Base-by-base conservation (phyloP, 1,140 invertebrate genomes). In the Drosophila cardini region DNA sequence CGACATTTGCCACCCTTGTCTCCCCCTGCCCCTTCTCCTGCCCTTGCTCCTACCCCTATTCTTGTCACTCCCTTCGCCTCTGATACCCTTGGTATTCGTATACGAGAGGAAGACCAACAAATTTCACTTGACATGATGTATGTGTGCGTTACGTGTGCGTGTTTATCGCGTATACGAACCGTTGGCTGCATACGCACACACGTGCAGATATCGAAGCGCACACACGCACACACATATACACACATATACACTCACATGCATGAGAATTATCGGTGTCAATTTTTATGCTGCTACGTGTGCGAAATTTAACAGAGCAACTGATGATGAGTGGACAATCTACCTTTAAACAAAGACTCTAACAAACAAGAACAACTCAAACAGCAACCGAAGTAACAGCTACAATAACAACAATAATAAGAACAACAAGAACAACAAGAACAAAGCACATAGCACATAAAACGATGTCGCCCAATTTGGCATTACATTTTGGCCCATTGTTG, bases 201-300 rank as follows among this genome's bases (percentile, higher is more conserved):
- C 67, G 56, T 46, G 40, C 30, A 34, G 7, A 30, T 11, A 18
- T 11, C 16, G 18, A 58, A 30, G 21, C 34, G 46, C 26, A 64
- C 32, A 42, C 48, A 58, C 46, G 7, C 10, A 8, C 15, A 8
- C 32, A 36, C 36, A 53, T 52, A 6, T 26, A 34, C 6, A 52
- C 50, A 9, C 50, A 50, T 42, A 21, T n/a, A 40, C 21, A 64
- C 42, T 42, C 21, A 64, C 42, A 56, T 64, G 16, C 55, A 71
- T 72, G 56, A 76, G 80, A 87, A 86, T 86, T 86, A 86, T 86
- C 83, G 83, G 83, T 86, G 83, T 87, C 83, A 86, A 86, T 86
- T 89, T 89, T 89, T 89, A 89, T 89, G 85, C 80, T 90, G 77
- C 84, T 89, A 89, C 84, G 84, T 89, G 84, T 89, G 85, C 84